These are phyloP conservation scores for Micromys minutus DNA, from an alignment of 2,113 vertebrate species.

Conservation along the genomic window DNA sequence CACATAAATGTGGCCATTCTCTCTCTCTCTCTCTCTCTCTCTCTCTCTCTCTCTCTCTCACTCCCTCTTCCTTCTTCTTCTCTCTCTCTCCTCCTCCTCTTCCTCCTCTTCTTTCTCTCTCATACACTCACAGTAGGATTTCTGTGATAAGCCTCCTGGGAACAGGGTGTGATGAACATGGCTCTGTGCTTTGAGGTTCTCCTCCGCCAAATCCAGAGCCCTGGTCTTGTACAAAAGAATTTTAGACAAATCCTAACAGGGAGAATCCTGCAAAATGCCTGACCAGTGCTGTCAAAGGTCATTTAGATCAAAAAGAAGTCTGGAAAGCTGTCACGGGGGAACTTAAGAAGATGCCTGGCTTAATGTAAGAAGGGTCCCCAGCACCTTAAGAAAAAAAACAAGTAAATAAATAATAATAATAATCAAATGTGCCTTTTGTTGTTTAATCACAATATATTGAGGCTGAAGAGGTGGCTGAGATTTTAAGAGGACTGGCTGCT, in stretches of 20 bases:
- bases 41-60: too few relatives aligned
- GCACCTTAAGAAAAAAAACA: not conserved
- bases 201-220: not conserved
- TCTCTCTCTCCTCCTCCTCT: too few relatives aligned
- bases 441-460: not conserved
- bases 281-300: not conserved
- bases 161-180: rapidly evolving
- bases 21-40: too few relatives aligned
- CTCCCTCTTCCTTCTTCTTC: too few relatives aligned
- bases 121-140: not conserved
- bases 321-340: not conserved
- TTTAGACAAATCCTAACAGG: not conserved
- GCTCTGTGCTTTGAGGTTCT: not conserved
- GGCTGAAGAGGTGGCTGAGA: not conserved
- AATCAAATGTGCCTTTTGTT: too few relatives aligned
- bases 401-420: not conserved
- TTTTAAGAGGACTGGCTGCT: not conserved
- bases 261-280: too few relatives aligned
- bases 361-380: not conserved
- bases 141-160: not conserved
- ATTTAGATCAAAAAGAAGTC: not conserved
- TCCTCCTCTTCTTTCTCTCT: too few relatives aligned
- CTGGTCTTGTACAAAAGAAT: not conserved
- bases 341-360: too few relatives aligned
- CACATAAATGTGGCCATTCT: too few relatives aligned